Conservation (phyloP, 2,888 invertebrate genomes). For the Thera obeliscata region DNA sequence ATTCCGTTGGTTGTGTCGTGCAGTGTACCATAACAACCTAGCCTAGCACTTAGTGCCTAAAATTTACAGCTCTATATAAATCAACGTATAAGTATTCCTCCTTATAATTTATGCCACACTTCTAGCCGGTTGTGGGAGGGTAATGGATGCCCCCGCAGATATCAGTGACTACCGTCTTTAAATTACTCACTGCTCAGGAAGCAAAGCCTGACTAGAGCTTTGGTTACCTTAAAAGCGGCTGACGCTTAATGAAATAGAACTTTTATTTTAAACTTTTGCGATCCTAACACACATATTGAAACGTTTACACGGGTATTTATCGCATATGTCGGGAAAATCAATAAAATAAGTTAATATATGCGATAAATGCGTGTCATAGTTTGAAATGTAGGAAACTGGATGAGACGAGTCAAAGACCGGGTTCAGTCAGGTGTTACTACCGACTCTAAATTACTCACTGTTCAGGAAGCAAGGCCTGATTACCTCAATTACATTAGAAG, state of each 20-base stretch:
- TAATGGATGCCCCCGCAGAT: conserved; percentile 81
- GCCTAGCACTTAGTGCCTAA: conserved; percentile 53
- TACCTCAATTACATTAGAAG: no score
- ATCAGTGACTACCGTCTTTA: conserved; percentile 71
- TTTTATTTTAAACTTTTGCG: no score
- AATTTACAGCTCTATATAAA: conserved; percentile 76
- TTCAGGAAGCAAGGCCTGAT: no score
- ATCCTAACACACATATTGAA: no score
- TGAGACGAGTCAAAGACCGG: no score
- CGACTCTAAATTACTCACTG: no score
- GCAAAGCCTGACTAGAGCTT: conserved; percentile 42
- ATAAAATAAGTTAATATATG: no score
- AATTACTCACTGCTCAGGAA: conserved; percentile 79
- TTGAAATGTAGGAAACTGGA: no score
- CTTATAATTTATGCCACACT: conserved; percentile 75
- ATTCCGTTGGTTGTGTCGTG: not conserved
- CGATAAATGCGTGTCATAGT: no score
- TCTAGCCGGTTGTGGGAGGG: conserved; percentile 70
- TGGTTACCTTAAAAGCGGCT: not conserved
- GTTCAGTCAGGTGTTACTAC: no score
- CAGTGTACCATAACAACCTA: conserved; percentile 32
- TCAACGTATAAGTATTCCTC: conserved; percentile 76
- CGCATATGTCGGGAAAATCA: no score
- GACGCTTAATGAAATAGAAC: not conserved
- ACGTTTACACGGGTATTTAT: no score